Conservation (phyloP, 2,113 vertebrate species). For the Ctenodactylus gundi region DNA sequence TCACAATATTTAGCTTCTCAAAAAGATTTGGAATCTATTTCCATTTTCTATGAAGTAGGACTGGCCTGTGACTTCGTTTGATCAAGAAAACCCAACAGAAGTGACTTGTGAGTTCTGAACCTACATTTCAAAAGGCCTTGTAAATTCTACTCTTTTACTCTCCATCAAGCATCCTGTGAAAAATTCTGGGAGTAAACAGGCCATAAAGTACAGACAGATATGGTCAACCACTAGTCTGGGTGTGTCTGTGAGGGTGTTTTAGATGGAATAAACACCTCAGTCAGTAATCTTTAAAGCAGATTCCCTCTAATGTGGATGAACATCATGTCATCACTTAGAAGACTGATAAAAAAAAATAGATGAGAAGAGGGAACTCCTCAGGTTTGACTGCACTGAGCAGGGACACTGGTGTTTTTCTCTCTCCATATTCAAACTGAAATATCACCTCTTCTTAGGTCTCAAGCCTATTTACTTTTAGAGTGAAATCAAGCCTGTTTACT, state of each 20-base stretch:
- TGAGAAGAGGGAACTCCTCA: background rate
- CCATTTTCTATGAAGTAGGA: background rate
- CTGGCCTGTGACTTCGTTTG: background rate
- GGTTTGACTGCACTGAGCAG: background rate
- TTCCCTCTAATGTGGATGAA: background rate
- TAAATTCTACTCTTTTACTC: conserved; percentile 13
- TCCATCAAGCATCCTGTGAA: background rate
- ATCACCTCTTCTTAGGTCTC: background rate
- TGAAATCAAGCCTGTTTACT: background rate
- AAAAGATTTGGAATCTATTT: background rate
- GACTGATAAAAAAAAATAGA: background rate
- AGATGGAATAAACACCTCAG: background rate
- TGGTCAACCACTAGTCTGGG: background rate
- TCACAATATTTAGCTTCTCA: background rate
- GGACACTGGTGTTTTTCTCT: background rate
- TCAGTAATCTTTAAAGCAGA: background rate
- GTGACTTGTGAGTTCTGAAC: background rate
- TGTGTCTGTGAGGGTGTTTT: background rate
- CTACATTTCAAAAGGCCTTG: background rate
- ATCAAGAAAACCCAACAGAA: background rate
- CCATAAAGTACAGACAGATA: background rate
- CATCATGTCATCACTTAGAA: background rate
- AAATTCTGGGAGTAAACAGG: background rate
- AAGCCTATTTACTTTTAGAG: background rate
- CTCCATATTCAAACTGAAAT: background rate